These are phyloP conservation scores for Myotis pilosus DNA, from an alignment of 2,797 vertebrate species.

Conservation along the genomic window DNA sequence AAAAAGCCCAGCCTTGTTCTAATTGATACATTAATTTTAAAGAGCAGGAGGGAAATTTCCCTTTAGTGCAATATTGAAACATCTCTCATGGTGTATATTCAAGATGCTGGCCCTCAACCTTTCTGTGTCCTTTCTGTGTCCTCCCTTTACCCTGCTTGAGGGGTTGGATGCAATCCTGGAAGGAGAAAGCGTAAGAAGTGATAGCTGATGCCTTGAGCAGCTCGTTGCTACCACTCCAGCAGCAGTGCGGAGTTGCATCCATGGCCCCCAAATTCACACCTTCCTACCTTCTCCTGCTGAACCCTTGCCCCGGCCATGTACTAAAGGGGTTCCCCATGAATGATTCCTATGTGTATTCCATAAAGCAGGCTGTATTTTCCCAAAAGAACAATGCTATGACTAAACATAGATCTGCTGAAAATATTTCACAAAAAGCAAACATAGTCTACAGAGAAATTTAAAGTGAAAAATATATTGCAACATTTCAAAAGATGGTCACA, in stretches of 20 bases:
- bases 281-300: neutral
- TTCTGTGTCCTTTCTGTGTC: too few species aligned
- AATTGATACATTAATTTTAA: neutral
- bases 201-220: neutral
- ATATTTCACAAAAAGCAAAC: neutral
- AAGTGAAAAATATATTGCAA: neutral
- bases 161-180: too few species aligned
- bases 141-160: neutral
- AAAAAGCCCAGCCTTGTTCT: neutral
- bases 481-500: conserved; percentile 6
- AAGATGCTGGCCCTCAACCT: neutral
- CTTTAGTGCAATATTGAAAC: neutral
- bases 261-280: neutral
- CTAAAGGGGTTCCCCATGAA: neutral
- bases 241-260: neutral
- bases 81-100: neutral
- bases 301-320: neutral
- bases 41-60: neutral
- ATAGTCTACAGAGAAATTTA: neutral
- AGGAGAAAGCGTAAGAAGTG: neutral
- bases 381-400: neutral
- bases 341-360: neutral
- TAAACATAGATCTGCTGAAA: neutral
- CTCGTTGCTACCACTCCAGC: neutral
- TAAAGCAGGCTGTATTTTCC: neutral